Evolutionary conservation across 1,140 invertebrate species (phyloP).

Genomic region (Drosophila auraria): DNA sequence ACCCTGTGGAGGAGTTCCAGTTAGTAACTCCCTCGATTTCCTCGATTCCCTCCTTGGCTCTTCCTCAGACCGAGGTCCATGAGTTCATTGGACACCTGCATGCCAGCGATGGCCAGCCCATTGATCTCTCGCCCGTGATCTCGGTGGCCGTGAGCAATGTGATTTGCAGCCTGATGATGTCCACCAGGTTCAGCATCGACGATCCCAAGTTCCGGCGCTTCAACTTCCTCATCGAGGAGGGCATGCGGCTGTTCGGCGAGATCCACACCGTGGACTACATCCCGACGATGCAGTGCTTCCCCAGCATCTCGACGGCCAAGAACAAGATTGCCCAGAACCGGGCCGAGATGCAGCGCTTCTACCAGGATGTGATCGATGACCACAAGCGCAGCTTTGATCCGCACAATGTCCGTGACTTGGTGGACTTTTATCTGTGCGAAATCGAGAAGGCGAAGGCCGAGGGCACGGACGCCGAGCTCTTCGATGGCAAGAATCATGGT

Average conservation of each 20-base stretch:
- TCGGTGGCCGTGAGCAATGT: constrained; percentile 95
- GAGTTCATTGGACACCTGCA: constrained; percentile 89
- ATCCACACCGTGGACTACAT: constrained; percentile 89
- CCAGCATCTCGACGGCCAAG: constrained; percentile 89
- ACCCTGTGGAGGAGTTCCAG: background rate
- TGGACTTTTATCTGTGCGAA: constrained; percentile 94
- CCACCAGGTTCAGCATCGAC: constrained; percentile 91
- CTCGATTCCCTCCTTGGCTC: too few relatives aligned
- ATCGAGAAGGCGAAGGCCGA: constrained; percentile 92
- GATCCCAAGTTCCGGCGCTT: constrained; percentile 92
- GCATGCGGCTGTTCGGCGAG: constrained; percentile 94
- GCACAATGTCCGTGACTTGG: constrained; percentile 92
- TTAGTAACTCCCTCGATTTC: background rate
- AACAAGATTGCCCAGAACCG: constrained; percentile 93
- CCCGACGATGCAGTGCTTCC: constrained; percentile 89
- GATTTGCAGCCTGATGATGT: constrained; percentile 96
- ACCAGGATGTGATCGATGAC: constrained; percentile 92
- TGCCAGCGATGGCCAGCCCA: constrained; percentile 87
- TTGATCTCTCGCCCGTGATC: constrained; percentile 90
- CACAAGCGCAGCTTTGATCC: constrained; percentile 91
- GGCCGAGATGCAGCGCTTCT: constrained; percentile 93
- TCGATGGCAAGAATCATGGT: constrained; percentile 89
- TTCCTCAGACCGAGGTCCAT: constrained; percentile 90
- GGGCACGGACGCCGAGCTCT: constrained; percentile 89
- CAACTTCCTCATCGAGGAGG: constrained; percentile 94